Percentiles rank a stretch among this genome's conserved stretches.
Conservation (phyloP, 35 echinoderm and acorn worm species). For the Apostichopus parvimensis region DNA sequence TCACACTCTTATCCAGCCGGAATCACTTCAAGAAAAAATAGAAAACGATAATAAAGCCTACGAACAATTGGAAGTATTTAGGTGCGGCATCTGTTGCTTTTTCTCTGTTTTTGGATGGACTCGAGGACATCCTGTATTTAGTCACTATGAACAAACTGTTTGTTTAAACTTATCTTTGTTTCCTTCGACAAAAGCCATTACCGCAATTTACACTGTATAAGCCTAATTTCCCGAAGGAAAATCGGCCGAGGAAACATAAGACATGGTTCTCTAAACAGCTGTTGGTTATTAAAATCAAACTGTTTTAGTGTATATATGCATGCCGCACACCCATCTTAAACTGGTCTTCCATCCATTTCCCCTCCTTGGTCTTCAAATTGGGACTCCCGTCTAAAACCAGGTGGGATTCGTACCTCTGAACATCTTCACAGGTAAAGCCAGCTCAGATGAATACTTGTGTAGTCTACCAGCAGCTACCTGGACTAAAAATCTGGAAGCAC, state of each 20-base stretch:
- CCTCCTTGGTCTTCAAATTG: neutral
- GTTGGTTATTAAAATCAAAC: slow-evolving; percentile 15
- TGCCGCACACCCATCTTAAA: neutral
- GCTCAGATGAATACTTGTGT: no score
- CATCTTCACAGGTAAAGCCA: no score
- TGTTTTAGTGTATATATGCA: neutral
- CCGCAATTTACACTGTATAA: slow-evolving; percentile 28
- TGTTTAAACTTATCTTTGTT: slow-evolving; percentile 49
- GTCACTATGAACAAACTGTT: slow-evolving; percentile 45
- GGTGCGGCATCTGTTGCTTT: slow-evolving; percentile 31
- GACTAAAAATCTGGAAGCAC: no score
- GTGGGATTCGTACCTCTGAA: no score
- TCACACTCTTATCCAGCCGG: neutral
- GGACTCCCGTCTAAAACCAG: neutral
- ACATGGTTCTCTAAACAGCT: slow-evolving; percentile 31
- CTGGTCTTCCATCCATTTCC: neutral
- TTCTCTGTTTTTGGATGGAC: slow-evolving; percentile 29
- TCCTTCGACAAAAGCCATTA: slow-evolving; percentile 41
- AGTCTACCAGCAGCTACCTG: no score
- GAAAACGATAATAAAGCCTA: slow-evolving; percentile 26
- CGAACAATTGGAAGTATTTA: slow-evolving; percentile 48
- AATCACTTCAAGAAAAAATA: slow-evolving; percentile 9
- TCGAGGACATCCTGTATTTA: slow-evolving; percentile 46
- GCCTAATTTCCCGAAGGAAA: neutral
- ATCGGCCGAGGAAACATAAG: neutral